Percentiles rank a stretch among this genome's conserved stretches.
These are phyloP conservation scores for Probosciger aterrimus DNA, from an alignment of 2,113 vertebrate genomes.

Conservation along the genomic window DNA sequence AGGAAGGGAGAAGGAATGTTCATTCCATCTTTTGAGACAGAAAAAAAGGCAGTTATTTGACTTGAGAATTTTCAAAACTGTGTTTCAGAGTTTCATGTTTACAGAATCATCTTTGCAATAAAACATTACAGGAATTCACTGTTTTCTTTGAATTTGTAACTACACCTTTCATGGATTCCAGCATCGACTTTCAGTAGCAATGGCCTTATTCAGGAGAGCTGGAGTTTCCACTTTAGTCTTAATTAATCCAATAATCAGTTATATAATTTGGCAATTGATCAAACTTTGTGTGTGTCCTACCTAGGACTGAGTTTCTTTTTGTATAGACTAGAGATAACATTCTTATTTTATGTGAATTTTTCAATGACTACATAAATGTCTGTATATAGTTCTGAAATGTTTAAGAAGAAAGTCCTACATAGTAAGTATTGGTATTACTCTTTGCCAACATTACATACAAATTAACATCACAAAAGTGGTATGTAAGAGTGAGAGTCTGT, in stretches of 20 bases:
- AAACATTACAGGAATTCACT: accelerated
- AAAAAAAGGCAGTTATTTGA: background rate
- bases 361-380: background rate
- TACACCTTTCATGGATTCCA: background rate
- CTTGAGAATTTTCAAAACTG: background rate
- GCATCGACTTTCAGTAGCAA: background rate
- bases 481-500: background rate
- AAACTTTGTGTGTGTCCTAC: background rate
- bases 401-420: background rate
- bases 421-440: background rate
- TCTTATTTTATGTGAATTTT: background rate
- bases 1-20: background rate
- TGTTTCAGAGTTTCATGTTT: background rate
- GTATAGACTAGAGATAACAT: background rate
- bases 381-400: background rate
- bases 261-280: background rate
- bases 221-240: background rate
- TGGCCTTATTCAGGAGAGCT: background rate
- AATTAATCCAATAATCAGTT: background rate
- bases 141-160: background rate
- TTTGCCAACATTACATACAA: background rate
- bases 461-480: background rate
- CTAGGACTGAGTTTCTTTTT: background rate
- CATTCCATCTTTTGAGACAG: background rate
- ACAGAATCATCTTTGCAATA: background rate